These are phyloP conservation scores for Zootermopsis nevadensis DNA, from an alignment of 2,888 invertebrate genomes.

Conservation along the genomic window DNA sequence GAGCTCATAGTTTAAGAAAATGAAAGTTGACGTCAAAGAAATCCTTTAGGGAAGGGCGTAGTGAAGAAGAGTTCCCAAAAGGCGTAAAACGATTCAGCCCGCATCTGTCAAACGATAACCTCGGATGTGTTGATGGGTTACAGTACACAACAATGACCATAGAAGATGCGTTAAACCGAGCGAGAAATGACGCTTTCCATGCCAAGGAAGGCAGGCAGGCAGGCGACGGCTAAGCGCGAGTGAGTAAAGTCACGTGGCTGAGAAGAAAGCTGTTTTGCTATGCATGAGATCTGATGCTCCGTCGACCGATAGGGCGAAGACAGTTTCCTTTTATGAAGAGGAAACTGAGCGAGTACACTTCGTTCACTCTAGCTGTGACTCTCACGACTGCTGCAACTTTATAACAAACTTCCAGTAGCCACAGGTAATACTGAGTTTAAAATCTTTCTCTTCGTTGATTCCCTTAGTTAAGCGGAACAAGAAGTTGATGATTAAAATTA, in stretches of 20 bases:
- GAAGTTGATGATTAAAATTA: too few species aligned
- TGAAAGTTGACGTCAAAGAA: background rate
- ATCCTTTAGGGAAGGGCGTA: too few species aligned
- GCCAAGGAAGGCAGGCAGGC: background rate
- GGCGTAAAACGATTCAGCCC: background rate
- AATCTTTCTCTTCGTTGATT: too few species aligned
- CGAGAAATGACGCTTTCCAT: background rate
- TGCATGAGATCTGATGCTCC: slow-evolving; percentile 14
- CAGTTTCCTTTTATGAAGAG: background rate
- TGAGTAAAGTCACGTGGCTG: background rate
- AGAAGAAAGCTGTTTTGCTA: slow-evolving; percentile 17
- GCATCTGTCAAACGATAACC: background rate
- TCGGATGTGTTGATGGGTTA: background rate
- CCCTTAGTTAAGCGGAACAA: too few species aligned
- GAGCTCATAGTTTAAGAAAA: background rate
- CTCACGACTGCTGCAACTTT: too few species aligned
- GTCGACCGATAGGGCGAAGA: background rate
- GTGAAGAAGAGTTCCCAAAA: background rate
- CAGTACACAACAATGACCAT: background rate
- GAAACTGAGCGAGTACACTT: too few species aligned
- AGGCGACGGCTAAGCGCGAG: background rate
- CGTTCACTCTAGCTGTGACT: too few species aligned
- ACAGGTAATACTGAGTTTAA: too few species aligned
- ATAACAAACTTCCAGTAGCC: too few species aligned
- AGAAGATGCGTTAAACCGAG: background rate